Base-by-base conservation (phyloP, 1,140 invertebrate species). In the Drosophila setifemur region DNA sequence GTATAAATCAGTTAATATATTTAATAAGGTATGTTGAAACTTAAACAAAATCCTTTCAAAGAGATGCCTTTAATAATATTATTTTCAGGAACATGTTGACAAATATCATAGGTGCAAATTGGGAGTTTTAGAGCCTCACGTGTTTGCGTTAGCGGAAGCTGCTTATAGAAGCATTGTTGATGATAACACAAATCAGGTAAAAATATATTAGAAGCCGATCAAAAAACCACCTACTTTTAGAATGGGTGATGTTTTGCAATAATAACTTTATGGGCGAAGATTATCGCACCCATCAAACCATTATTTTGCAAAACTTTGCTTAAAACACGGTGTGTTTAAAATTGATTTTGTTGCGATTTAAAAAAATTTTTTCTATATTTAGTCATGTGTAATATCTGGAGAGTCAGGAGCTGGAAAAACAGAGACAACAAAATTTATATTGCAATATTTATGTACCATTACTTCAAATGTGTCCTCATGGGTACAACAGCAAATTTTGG, bases 321-420 rank as follows among this genome's bases (percentile, higher is more conserved):
- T n/a, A n/a, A n/a, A n/a, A 23, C 21, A 3, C 2, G 2, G 5
- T 23, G 5, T 23, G 21, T 23, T 23, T 23, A 29, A 29, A 4
- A 8, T 29, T 29, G 8, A 29, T 5, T 8, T 2, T 3, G 8
- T 29, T n/a, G n/a, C 26, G 3, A 3, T n/a, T 31, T 1, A 11
- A 2, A 8, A n/a, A n/a, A n/a, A 6, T 33, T 88, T 83, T n/a
- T 18, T 14, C 5, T 39, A 11, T 26, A 53, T 68, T 89, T 96
- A 99, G 91, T 98, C 97, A 37, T 97, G 98, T 83, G 96, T 99
- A 12, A 99, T 99, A 92, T 98, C 96, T 31, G 98, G 98, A 1
- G 98, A 99, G 91, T 98, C 96, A 72, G 98, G 98, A 1, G 97
- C 98, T 5, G 98, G 98, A 14, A 99, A 99, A 92, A 99, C 97